Evolutionary conservation across 2,888 invertebrate genomes (phyloP).

Genomic region (Melanostoma mellinum): DNA sequence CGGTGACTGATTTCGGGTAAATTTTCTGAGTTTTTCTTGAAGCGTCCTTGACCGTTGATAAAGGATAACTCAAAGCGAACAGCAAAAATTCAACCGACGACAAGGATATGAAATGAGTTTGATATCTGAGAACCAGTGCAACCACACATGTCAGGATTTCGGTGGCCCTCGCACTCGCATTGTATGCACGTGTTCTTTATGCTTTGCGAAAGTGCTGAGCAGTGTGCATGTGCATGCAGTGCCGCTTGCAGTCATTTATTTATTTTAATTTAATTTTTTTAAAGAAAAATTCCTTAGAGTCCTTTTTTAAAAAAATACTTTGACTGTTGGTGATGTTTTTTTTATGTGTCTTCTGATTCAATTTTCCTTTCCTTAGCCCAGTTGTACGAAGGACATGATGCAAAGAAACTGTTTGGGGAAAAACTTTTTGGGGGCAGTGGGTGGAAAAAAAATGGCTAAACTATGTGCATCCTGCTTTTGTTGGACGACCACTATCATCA

Average conservation of each 20-base stretch:
- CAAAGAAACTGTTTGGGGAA: slow-evolving; percentile 50
- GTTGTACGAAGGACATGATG: slow-evolving; percentile 62
- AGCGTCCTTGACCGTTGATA: slow-evolving; percentile 54
- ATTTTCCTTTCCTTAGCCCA: slow-evolving; percentile 40
- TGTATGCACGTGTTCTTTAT: slow-evolving; percentile 50
- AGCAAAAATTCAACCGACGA: slow-evolving; percentile 35
- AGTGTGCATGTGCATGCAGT: slow-evolving; percentile 20
- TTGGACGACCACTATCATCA: slow-evolving; percentile 62
- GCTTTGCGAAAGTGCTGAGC: slow-evolving; percentile 21
- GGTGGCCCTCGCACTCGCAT: slow-evolving; percentile 25
- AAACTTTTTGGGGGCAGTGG: slow-evolving; percentile 20
- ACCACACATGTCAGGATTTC: slow-evolving; percentile 37
- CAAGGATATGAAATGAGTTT: slow-evolving; percentile 30
- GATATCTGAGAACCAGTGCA: slow-evolving; percentile 17
- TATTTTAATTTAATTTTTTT: slow-evolving; percentile 17
- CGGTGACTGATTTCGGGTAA: slow-evolving; percentile 17
- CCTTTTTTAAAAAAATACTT: slow-evolving; percentile 27
- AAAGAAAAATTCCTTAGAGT: slow-evolving; percentile 36
- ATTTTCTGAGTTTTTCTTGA: slow-evolving; percentile 9
- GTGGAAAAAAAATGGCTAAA: slow-evolving; percentile 35
- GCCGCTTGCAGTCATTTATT: slow-evolving; percentile 29
- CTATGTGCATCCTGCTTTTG: slow-evolving; percentile 60
- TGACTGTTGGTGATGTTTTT: slow-evolving; percentile 15
- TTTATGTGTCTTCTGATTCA: slow-evolving; percentile 40
- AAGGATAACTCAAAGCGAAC: slow-evolving; percentile 20